Base-by-base conservation (phyloP, 2,797 vertebrate species). In the Siniperca obscura region DNA sequence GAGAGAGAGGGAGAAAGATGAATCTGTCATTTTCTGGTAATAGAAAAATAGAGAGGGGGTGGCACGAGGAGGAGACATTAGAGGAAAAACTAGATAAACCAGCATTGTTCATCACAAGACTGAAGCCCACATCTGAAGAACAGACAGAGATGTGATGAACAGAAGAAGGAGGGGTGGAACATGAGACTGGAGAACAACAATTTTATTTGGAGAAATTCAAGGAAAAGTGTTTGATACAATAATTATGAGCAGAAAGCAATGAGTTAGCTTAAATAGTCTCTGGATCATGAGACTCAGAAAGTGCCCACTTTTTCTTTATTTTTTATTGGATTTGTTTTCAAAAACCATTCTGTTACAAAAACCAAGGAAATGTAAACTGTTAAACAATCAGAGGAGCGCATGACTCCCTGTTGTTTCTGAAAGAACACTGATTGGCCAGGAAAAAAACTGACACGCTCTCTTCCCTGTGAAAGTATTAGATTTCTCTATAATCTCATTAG, bases 31-130 rank as follows among this genome's bases (percentile, higher is more conserved):
- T 25, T 66, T 74, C 42, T 60, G 19, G 11, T 48, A 74, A 46
- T 7, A 36, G 10, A 22, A 42, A 36, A 48, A 73, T 11, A 55
- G 12, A 53, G 13, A 46, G 30, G 25, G 11, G 0, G 19, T 25
- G 40, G 57, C 7, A 59, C 10, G 22, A 53, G 40, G 14, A 59
- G 30, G 25, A 44, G 67, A 40, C 14, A 55, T 53, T 27, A 78
- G 40, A 50, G 53, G 38, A 46, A 62, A 74, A 64, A 62, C 21
- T 48, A 72, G 12, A 66, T 76, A 83, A 81, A 61, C 34, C 27
- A n/a, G 56, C 55, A 77, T 78, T 88, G 70, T 87, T 86, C 52
- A 78, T 92, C 91, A 93, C 77, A 84, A 89, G 88, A 84, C 87
- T 27, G n/a, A 75, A 78, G 81, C 36, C 69, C 82, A 86, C 80